Percentiles rank a stretch among this genome's conserved stretches.
phyloP scores from a whole-genome alignment of 37 sponge, comb jelly and placozoan species.

The Spongilla lacustris region DNA sequence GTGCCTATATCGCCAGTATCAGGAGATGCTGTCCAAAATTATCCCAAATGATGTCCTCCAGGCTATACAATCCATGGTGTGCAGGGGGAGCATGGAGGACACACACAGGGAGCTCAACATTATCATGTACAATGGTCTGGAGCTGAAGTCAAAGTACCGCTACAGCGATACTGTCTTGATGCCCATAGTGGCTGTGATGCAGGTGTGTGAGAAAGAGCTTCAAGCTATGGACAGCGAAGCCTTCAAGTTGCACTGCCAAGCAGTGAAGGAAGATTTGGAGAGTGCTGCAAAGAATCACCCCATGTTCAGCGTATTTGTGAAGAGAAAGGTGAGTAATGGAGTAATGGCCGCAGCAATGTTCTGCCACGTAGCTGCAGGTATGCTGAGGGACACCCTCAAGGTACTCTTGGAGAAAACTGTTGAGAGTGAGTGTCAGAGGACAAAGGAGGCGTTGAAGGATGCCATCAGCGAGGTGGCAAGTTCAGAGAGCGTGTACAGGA shows the following conservation, averaged over 20 bases:
- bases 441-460: slow-evolving; percentile 25
- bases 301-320: too few relatives aligned
- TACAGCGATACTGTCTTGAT: slow-evolving; percentile 18
- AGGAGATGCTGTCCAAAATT: slow-evolving; percentile 13
- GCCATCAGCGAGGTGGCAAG: slow-evolving; percentile 8
- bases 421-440: slow-evolving; percentile 41
- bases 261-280: slow-evolving; percentile 7
- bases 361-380: neutral
- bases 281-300: neutral
- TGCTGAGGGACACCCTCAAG: slow-evolving; percentile 13
- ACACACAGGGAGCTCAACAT: slow-evolving; percentile 35
- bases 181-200: slow-evolving; percentile 14
- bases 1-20: slow-evolving; percentile 31
- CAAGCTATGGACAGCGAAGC: neutral
- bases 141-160: slow-evolving; percentile 16
- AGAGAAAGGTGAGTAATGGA: neutral
- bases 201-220: slow-evolving; percentile 46
- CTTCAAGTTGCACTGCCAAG: slow-evolving; percentile 23
- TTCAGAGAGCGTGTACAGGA: too few relatives aligned
- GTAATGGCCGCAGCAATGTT: neutral
- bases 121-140: slow-evolving; percentile 42
- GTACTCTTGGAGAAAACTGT: slow-evolving; percentile 59
- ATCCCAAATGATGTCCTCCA: slow-evolving; percentile 38
- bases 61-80: slow-evolving; percentile 4
- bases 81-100: slow-evolving; percentile 27